Conservation (phyloP, 64 coral and sea anemone species). For the Dendronephthya gigantea region DNA sequence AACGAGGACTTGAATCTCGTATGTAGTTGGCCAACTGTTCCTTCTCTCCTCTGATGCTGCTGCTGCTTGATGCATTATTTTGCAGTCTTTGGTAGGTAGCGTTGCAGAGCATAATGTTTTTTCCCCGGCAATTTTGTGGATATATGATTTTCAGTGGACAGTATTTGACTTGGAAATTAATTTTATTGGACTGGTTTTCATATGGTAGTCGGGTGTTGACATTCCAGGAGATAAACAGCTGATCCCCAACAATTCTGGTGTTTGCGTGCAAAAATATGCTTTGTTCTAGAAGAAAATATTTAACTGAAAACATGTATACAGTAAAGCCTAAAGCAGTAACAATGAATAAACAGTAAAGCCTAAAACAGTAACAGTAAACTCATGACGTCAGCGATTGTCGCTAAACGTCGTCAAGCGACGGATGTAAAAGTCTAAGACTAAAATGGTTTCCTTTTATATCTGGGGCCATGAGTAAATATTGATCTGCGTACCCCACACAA, state of each 20-base stretch:
- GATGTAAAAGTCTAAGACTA: no score
- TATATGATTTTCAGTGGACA: not conserved
- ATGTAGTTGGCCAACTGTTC: not conserved
- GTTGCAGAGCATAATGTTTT: not conserved
- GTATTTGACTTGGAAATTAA: not conserved
- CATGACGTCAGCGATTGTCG: no score
- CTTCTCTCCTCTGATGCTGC: not conserved
- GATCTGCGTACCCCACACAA: no score
- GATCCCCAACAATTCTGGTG: not conserved
- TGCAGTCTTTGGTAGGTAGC: not conserved
- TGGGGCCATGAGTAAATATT: no score
- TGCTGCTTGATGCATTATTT: not conserved
- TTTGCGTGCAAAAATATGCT: not conserved
- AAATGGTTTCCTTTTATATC: no score
- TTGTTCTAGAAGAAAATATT: not conserved
- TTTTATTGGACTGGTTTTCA: not conserved
- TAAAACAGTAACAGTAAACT: no score
- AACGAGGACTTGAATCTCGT: not conserved
- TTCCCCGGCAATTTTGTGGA: not conserved
- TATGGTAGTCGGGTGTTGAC: not conserved
- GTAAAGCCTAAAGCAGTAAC: no score
- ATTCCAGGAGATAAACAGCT: not conserved
- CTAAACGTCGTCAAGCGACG: no score
- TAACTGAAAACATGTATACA: no score
- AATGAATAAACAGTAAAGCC: no score